Conservation (phyloP, 2,888 invertebrate species). For the Dolomedes plantarius region DNA sequence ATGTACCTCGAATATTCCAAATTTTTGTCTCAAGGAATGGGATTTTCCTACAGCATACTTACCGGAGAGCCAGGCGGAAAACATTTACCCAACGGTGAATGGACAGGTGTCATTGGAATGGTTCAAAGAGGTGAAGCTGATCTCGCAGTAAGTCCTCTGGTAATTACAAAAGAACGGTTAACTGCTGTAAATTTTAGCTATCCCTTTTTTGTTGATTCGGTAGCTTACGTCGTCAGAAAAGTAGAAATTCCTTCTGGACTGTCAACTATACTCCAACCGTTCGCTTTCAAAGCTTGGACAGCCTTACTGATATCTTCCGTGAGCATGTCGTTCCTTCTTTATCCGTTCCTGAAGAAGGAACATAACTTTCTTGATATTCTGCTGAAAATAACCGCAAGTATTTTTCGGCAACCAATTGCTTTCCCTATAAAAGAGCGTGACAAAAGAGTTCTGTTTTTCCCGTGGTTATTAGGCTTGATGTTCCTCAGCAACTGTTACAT, state of each 20-base stretch:
- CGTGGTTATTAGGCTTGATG: neutral
- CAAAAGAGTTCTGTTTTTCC: neutral
- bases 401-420: neutral
- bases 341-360: neutral
- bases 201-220: neutral
- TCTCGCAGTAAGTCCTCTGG: neutral
- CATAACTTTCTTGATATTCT: neutral
- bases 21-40: neutral
- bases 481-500: neutral
- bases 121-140: neutral
- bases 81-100: neutral
- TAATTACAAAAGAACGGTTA: neutral
- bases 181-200: neutral
- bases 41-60: neutral
- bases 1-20: neutral
- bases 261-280: neutral
- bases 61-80: neutral
- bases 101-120: neutral
- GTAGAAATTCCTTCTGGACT: too few relatives aligned
- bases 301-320: neutral
- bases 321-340: neutral
- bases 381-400: neutral
- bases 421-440: neutral
- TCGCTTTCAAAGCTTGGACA: neutral
- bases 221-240: neutral